phyloP scores from a whole-genome alignment of 2,797 vertebrate species.

The Nannoperca australis region DNA sequence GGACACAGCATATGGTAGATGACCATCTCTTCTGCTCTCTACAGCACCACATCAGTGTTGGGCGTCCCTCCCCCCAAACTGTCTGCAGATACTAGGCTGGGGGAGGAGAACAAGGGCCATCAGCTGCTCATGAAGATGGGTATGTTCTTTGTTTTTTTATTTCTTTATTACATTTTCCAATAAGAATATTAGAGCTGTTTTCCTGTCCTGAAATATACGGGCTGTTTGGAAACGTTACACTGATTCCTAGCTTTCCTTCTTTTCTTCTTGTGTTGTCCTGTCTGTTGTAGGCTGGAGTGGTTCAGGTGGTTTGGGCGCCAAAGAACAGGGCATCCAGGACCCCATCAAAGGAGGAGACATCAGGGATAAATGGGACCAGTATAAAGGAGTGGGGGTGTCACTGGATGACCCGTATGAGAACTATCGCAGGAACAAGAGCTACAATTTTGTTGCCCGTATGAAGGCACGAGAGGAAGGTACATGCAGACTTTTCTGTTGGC shows the following conservation, averaged over 20 bases:
- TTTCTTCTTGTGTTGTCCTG: not conserved
- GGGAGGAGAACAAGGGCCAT: constrained; percentile 98
- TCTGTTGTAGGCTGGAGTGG: constrained; percentile 93
- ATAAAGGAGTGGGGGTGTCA: constrained; percentile 96
- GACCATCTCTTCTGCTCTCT: not conserved
- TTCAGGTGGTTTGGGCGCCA: constrained; percentile 94
- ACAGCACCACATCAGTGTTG: constrained; percentile 80
- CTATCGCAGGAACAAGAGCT: constrained; percentile 98
- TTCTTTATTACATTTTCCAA: not conserved
- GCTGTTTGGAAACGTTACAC: not conserved
- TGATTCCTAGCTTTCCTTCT: not conserved
- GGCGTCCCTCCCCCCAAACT: constrained; percentile 85
- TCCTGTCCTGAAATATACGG: not conserved
- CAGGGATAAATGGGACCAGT: constrained; percentile 99
- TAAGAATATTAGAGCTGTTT: not conserved
- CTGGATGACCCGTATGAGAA: constrained; percentile 98
- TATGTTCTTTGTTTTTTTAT: constrained; percentile 65
- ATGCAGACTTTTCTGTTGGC: not conserved
- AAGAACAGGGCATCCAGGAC: constrained; percentile 98
- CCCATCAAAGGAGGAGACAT: constrained; percentile 97
- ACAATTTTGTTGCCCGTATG: constrained; percentile 98
- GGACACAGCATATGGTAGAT: not conserved
- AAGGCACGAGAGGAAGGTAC: constrained; percentile 97
- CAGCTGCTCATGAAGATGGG: constrained; percentile 99
- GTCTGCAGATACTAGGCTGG: constrained; percentile 87